Conservation (phyloP, 2,797 vertebrate species). For the Poeciliopsis gracilis region DNA sequence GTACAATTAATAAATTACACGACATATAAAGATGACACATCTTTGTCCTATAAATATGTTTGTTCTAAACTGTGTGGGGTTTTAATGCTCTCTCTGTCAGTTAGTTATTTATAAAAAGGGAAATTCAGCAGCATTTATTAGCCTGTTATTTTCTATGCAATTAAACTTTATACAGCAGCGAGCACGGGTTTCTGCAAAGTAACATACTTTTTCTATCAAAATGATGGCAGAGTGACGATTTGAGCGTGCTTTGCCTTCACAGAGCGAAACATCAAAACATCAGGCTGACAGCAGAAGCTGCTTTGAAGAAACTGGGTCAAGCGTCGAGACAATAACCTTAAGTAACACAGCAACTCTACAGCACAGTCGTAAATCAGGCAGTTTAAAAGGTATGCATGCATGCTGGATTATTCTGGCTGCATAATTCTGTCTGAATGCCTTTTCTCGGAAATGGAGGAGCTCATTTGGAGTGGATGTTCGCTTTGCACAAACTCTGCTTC, state of each 20-base stretch:
- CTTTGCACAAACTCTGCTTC: background rate
- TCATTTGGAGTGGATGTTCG: background rate
- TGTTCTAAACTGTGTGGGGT: background rate
- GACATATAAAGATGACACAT: background rate
- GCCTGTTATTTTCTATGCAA: background rate
- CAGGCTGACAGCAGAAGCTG: background rate
- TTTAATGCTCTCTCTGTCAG: background rate
- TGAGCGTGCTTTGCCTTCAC: background rate
- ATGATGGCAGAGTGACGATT: background rate
- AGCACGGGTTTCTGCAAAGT: background rate
- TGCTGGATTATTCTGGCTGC: background rate
- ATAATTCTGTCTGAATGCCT: background rate
- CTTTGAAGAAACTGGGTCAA: conserved; percentile 1
- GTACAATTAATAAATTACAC: background rate
- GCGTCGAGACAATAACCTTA: background rate
- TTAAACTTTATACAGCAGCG: background rate
- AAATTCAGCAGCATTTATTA: background rate
- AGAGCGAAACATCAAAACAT: conserved; percentile 1
- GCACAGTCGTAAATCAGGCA: background rate
- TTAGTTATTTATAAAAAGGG: background rate
- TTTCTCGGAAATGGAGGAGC: background rate
- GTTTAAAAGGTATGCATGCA: conserved; percentile 1
- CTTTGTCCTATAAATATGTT: background rate
- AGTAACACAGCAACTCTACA: background rate
- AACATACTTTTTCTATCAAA: background rate